Base-by-base conservation (phyloP, 2,113 vertebrate species). In the Stictonetta naevosa region DNA sequence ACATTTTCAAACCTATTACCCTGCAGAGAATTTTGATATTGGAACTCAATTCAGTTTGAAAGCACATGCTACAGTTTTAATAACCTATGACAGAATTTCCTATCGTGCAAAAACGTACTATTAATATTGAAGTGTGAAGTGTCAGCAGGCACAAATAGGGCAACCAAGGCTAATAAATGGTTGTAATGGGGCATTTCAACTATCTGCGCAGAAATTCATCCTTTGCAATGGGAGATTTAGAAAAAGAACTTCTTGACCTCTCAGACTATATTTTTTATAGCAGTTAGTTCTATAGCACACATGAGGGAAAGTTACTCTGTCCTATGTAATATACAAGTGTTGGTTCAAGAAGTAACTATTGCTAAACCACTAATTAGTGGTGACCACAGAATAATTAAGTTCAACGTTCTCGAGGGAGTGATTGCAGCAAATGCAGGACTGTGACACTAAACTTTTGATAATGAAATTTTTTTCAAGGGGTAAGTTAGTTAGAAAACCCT, bases 371-470 rank as follows among this genome's bases (percentile, higher is more conserved):
- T 93, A 96, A 96, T 97, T 97, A 96, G 84, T 91, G 29, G 83
- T 92, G 90, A 96, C 96, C 91, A 91, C 88, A 82, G 40, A 50
- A 85, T 85, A 94, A 96, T 94, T 94, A 96, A 96, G 69, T 97
- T 95, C 93, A 87, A 59, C 50, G 12, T 91, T 88, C 96, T 95
- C 96, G 82, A 83, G 96, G 92, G 96, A 82, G 95, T 91, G 91
- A 92, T 97, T 96, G 95, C 86, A 96, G 66, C 40, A 84, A 89
- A 91, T 50, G 55, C 8, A 38, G 67, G 53, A 92, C 66, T 96
- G 92, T 96, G 96, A 97, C 93, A 94, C 96, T 87, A 76, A 91
- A 94, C 88, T 88, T 93, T 85, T 95, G 96, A 96, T 94, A 96
- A 93, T 90, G 77, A 94, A 75, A n/a, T 63, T 94, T 96, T 86